Evolutionary conservation across 2,797 vertebrate genomes (phyloP), one percentile per base, ranked within the genome.

Genomic region (Halcyon chelicuti): DNA sequence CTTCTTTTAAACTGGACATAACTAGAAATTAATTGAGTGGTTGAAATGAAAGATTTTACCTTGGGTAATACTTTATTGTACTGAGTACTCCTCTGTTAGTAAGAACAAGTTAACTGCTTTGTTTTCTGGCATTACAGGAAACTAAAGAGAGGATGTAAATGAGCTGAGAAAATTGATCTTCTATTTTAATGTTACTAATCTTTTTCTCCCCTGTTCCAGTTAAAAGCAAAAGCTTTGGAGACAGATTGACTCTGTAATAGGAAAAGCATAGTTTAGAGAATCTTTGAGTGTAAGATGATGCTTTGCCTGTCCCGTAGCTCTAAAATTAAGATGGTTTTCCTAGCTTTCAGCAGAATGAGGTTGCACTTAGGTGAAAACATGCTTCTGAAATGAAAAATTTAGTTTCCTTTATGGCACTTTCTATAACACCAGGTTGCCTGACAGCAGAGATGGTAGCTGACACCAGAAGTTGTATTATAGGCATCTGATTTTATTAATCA

Each of bases 141-240:
- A 70, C 75, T 84, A 72, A 85, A 77, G 82, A 73, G 79, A 76
- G 52, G 39, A 95, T 70, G n/a, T 77, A 83, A 94, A 94, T 85
- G 86, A 96, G 67, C 81, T 96, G 97, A 97, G 86, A 95, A 95
- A 86, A 92, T 68, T 57, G 61, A 85, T 86, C 28, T 90, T 88
- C 67, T 74, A 16, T 85, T 96, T 93, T 95, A 94, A 93, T 95
- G 80, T 52, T 71, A 76, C 70, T 96, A 90, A 79, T 90, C 79
- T 95, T 84, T 94, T 94, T 78, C 68, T 92, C 7, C 25, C 88
- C 71, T 88, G 49, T 87, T 93, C 94, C 94, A 95, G 40, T 77
- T 94, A 74, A 96, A 94, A 92, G 77, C n/a, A 61, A 79, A 68
- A 79, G 12, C 83, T 80, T 76, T 79, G 52, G 77, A 91, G 42